A percentile compares a stretch with the other conserved stretches of the same genome.
Evolutionary conservation across 2,888 invertebrate species (phyloP).

Genomic region (Drosophila parthenogenetica): DNA sequence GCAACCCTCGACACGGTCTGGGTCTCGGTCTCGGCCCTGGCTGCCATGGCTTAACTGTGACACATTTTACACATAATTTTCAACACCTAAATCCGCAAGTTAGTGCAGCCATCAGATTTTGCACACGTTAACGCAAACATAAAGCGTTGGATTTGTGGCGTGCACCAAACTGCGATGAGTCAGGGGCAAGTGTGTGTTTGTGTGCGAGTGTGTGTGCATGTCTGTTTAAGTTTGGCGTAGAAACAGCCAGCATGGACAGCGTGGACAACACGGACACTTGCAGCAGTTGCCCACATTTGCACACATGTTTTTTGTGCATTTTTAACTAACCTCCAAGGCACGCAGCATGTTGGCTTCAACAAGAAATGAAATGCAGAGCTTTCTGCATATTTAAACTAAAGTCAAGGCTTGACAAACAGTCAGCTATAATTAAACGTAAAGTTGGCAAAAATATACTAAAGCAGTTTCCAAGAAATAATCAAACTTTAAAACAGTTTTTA

Average conservation of each 20-base stretch:
- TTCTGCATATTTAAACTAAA: slow-evolving; percentile 40
- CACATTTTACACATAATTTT: slow-evolving; percentile 81
- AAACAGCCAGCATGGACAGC: slow-evolving; percentile 8
- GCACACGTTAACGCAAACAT: slow-evolving; percentile 78
- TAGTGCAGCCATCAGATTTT: slow-evolving; percentile 78
- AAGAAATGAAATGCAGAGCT: slow-evolving; percentile 33
- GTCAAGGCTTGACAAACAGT: slow-evolving; percentile 4
- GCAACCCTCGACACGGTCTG: slow-evolving; percentile 1
- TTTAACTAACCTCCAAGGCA: slow-evolving; percentile 33
- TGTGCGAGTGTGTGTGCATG: neutral
- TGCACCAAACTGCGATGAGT: slow-evolving; percentile 38
- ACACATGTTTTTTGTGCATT: slow-evolving; percentile 39
- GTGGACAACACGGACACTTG: slow-evolving; percentile 6
- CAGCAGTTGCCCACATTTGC: slow-evolving; percentile 26
- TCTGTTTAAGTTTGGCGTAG: slow-evolving; percentile 9
- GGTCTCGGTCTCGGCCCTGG: slow-evolving; percentile 1
- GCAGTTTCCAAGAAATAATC: neutral
- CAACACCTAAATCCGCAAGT: slow-evolving; percentile 80
- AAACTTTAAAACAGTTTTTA: neutral
- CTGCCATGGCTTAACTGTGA: slow-evolving; percentile 68
- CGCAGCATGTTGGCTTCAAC: neutral
- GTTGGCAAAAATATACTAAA: neutral
- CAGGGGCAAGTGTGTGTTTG: neutral
- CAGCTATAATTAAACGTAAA: slow-evolving; percentile 1
- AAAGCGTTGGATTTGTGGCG: slow-evolving; percentile 73